Conservation (phyloP, 2,888 invertebrate genomes). For the Athripsodes cinereus region DNA sequence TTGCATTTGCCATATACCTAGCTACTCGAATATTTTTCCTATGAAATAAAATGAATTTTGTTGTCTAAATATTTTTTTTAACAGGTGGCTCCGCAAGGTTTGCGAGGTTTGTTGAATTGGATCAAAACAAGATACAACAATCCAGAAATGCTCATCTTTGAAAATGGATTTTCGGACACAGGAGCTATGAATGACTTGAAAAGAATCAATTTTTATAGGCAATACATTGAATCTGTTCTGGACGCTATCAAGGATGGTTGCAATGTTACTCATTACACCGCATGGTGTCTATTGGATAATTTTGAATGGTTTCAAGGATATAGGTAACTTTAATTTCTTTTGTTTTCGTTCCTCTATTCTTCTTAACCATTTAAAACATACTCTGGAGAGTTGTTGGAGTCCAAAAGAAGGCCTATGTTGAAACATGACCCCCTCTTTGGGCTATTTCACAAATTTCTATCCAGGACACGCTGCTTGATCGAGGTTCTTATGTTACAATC, state of each 20-base stretch:
- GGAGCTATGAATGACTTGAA: slow-evolving; percentile 42
- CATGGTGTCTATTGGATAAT: slow-evolving; percentile 28
- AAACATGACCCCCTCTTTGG: no score
- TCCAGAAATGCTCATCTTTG: slow-evolving; percentile 53
- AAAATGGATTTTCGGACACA: slow-evolving; percentile 54
- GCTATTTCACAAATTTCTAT: no score
- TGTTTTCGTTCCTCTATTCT: no score
- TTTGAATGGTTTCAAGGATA: slow-evolving; percentile 52
- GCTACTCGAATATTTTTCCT: no score
- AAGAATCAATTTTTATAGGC: slow-evolving; percentile 49
- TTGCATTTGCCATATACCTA: no score
- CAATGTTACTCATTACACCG: slow-evolving; percentile 25
- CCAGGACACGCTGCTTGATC: no score
- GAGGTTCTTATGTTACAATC: no score
- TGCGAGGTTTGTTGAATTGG: slow-evolving; percentile 58
- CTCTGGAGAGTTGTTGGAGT: no score
- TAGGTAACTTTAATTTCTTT: slow-evolving; percentile 47
- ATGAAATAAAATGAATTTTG: no score
- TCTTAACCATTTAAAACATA: no score
- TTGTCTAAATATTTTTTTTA: no score
- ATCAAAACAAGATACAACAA: slow-evolving; percentile 55
- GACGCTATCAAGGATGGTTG: slow-evolving; percentile 29
- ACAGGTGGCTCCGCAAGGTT: slow-evolving; percentile 62
- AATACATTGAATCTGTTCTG: slow-evolving; percentile 44
- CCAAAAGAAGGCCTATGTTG: no score